Base-by-base conservation (phyloP, 2,888 invertebrate genomes). In the Beris chalybata region DNA sequence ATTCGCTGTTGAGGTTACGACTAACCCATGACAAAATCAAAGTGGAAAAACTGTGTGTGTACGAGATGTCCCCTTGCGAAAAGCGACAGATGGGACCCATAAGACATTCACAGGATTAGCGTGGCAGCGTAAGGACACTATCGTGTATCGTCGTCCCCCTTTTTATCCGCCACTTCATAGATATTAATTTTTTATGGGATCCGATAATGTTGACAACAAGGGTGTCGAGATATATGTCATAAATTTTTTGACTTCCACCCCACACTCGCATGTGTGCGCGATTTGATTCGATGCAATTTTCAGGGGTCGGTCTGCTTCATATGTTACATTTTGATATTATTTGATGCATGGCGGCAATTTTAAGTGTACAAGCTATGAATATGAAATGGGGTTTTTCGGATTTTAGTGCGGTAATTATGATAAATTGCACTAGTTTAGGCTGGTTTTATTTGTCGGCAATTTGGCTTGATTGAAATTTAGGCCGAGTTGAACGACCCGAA, bases 191-290 rank as follows among this genome's bases (percentile, higher is more conserved):
- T 61, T 61, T 61, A 61, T 61, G 50, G 52, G 32, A 22, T 38
- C 22, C 50, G 38, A 61, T 61, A 61, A 61, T 61, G 52, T 61
- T 50, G 43, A 61, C 52, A 61, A 61, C 61, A 61, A 61, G 61
- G 61, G 61, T 61, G 61, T 50, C 61, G 29, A 61, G 38, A 22
- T 52, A 61, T n/a, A 22, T 15, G 22, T 13, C 50, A 15, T 31
- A 11, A 30, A n/a, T 11, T 38, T 56, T 31, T 32, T 12, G 22
- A 43, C 15, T 56, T 29, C 13, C 58, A 22, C 61, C 12, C n/a
- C 13, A 31, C 45, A 29, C n/a, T n/a, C 47, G 58, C 15, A 59
- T 61, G 38, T 61, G 61, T 50, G 29, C 12, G 22, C 22, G 32
- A 61, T 38, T 61, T 61, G 61, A 61, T 61, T 61, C 50, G 43